Conservation (phyloP, 2,888 invertebrate genomes). For the Boloria euphrosyne region DNA sequence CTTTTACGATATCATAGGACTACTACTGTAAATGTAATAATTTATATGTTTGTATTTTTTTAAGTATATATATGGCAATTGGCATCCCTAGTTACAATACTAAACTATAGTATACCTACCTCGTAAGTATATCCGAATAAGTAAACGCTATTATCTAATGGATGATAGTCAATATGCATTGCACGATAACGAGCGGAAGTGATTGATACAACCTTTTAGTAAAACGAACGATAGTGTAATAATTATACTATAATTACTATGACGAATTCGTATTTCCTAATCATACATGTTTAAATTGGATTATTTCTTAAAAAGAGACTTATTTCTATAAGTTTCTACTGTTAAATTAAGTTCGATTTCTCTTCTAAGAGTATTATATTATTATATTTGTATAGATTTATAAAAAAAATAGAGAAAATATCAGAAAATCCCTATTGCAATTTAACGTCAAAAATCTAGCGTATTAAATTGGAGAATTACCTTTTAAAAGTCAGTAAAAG, state of each 20-base stretch:
- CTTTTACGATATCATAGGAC: too few species aligned
- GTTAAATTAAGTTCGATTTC: too few species aligned
- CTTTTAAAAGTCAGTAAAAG: neutral
- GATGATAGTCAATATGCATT: conserved; percentile 19
- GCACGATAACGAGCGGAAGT: conserved; percentile 21
- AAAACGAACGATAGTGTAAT: conserved; percentile 16
- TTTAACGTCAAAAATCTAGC: neutral
- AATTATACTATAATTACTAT: conserved; percentile 3
- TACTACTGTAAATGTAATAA: too few species aligned
- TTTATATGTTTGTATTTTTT: neutral
- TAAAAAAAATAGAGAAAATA: too few species aligned
- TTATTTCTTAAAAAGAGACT: too few species aligned
- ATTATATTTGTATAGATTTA: too few species aligned
- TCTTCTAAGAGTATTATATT: too few species aligned
- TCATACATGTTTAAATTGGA: too few species aligned
- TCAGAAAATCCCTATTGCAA: too few species aligned
- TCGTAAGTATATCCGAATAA: conserved; percentile 3
- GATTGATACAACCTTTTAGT: conserved; percentile 21
- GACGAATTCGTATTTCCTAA: neutral
- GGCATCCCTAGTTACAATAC: neutral
- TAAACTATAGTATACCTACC: neutral
- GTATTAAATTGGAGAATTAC: neutral
- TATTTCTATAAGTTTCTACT: too few species aligned
- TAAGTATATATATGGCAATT: too few species aligned
- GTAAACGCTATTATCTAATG: conserved; percentile 18